Percentiles rank a stretch among this genome's conserved stretches.
Evolutionary conservation across 2,797 vertebrate genomes (phyloP).

Genomic region (Danio albolineatus): DNA sequence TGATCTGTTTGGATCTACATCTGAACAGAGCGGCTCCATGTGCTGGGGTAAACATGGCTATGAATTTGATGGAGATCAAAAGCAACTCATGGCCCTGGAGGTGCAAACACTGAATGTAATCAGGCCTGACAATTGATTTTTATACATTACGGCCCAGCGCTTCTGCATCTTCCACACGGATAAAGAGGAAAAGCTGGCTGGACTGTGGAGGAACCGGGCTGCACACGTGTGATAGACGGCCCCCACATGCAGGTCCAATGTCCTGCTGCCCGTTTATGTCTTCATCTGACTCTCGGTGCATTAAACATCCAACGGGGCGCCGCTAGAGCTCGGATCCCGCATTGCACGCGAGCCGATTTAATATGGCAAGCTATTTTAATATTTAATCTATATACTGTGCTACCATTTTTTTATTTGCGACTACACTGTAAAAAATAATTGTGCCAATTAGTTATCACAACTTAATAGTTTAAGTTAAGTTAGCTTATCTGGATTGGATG

Average conservation of each 20-base stretch:
- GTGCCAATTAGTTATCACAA: too few relatives aligned
- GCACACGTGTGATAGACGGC: conserved; percentile 1
- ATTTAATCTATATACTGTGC: too few relatives aligned
- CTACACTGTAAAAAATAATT: too few relatives aligned
- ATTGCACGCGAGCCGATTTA: conserved; percentile 33
- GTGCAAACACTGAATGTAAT: conserved; percentile 50
- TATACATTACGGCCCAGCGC: conserved; percentile 50
- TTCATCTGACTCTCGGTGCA: conserved; percentile 34
- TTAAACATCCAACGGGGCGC: conserved; percentile 27
- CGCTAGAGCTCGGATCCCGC: conserved; percentile 16
- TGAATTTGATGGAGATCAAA: conserved; percentile 38
- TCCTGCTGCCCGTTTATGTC: conserved; percentile 23
- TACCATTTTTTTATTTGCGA: too few relatives aligned
- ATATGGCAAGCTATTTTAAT: not conserved
- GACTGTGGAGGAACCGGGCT: conserved; percentile 25
- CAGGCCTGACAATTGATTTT: conserved; percentile 54
- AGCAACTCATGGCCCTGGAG: conserved; percentile 40
- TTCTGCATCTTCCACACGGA: conserved; percentile 50
- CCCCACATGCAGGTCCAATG: not conserved
- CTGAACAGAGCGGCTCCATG: conserved; percentile 13
- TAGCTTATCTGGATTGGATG: too few relatives aligned
- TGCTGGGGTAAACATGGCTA: conserved; percentile 15
- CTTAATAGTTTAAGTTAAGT: too few relatives aligned
- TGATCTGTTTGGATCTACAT: conserved; percentile 13
- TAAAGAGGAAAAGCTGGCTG: conserved; percentile 37